phyloP scores from a whole-genome alignment of 2,888 invertebrate species.

The Sicus ferrugineus region DNA sequence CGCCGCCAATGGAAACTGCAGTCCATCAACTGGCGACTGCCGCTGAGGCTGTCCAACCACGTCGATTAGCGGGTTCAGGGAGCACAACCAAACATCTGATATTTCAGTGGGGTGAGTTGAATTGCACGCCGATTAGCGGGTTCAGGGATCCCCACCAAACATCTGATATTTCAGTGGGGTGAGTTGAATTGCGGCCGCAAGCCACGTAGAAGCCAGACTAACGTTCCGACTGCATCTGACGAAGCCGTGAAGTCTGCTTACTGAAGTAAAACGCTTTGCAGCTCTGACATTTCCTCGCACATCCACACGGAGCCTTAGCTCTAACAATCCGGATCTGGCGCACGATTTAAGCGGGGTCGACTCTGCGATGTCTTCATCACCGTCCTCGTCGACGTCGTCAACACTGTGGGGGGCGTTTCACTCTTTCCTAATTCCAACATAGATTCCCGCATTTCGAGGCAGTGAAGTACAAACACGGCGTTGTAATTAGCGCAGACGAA shows the following conservation, averaged over 20 bases:
- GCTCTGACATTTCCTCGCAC: constrained; percentile 10
- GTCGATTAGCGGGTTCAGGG: background rate
- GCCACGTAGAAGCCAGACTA: constrained; percentile 12
- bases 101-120: constrained; percentile 1
- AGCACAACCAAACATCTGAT: background rate
- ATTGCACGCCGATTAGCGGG: background rate
- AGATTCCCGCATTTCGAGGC: too few relatives aligned
- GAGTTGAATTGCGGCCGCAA: background rate
- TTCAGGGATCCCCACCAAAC: background rate
- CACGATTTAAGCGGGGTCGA: background rate
- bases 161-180: background rate
- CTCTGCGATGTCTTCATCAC: background rate
- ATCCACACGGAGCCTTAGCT: background rate
- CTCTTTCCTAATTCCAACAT: too few relatives aligned
- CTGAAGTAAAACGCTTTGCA: constrained; percentile 42
- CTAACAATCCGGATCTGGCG: background rate
- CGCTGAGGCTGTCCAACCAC: too few relatives aligned
- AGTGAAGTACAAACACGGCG: too few relatives aligned
- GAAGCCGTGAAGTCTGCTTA: constrained; percentile 34
- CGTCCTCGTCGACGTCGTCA: background rate
- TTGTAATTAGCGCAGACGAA: too few relatives aligned
- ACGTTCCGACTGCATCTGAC: background rate
- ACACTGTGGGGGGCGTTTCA: background rate
- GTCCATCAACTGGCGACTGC: background rate
- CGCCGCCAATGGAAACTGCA: background rate